phyloP scores from a whole-genome alignment of 1,140 invertebrate genomes.

The Schlechtendalia chinensis region DNA sequence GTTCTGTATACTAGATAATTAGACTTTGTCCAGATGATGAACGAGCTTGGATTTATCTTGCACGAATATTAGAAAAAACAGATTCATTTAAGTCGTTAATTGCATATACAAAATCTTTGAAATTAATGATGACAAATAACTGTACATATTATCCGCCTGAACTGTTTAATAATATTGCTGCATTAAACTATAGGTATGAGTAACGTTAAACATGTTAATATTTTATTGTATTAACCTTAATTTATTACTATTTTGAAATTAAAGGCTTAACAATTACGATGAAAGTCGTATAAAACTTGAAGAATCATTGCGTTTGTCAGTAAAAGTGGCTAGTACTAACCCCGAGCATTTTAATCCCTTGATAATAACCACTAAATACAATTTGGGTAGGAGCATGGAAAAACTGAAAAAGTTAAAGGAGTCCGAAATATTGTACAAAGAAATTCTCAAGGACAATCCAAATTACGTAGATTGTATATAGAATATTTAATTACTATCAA shows the following conservation, averaged over 20 bases:
- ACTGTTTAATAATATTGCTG: constrained; percentile 96
- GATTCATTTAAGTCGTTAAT: constrained; percentile 84
- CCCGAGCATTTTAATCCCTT: constrained; percentile 95
- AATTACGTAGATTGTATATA: constrained; percentile 98
- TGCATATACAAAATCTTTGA: constrained; percentile 91
- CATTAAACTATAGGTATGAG: constrained; percentile 79
- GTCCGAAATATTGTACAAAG: constrained; percentile 96
- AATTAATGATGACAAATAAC: constrained; percentile 85
- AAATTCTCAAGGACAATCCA: constrained; percentile 94
- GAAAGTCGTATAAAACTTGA: constrained; percentile 84
- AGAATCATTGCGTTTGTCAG: constrained; percentile 79
- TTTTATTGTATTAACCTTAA: not conserved
- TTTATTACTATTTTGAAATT: constrained; percentile 50
- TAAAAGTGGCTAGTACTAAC: constrained; percentile 74
- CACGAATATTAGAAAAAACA: constrained; percentile 94
- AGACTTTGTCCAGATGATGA: constrained; percentile 97
- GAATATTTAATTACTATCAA: not conserved
- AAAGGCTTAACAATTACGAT: constrained; percentile 73
- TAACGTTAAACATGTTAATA: not conserved
- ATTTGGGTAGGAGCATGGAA: constrained; percentile 90
- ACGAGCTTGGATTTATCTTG: constrained; percentile 98
- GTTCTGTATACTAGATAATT: constrained; percentile 65
- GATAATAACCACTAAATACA: constrained; percentile 94
- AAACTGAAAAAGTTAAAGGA: constrained; percentile 88
- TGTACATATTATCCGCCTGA: constrained; percentile 97